Conservation (phyloP, 2,888 invertebrate genomes). For the Scrobipalpa atriplicella region DNA sequence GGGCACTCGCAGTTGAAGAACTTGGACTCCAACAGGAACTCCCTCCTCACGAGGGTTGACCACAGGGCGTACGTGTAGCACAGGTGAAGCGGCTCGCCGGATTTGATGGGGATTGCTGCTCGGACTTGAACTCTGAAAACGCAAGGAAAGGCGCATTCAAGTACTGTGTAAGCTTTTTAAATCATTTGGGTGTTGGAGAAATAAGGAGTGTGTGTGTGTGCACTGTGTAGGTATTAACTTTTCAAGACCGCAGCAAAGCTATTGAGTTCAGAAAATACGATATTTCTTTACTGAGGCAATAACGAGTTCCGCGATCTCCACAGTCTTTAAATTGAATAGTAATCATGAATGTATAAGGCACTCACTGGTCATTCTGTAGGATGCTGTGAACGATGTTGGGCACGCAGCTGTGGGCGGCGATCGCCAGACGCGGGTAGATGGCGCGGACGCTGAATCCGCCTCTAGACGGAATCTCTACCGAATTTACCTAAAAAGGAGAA, state of each 20-base stretch:
- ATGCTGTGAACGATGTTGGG: constrained; percentile 92
- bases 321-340: no score
- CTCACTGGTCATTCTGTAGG: constrained; percentile 69
- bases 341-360: no score
- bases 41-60: constrained; percentile 87
- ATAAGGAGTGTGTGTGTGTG: no score
- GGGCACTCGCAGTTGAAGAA: constrained; percentile 90
- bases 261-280: no score
- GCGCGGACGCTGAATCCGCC: constrained; percentile 88
- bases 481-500: constrained; percentile 80
- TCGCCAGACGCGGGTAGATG: constrained; percentile 88
- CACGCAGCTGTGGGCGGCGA: constrained; percentile 92
- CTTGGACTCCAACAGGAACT: constrained; percentile 88
- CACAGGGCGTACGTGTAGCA: constrained; percentile 90
- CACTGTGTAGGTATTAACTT: no score
- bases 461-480: constrained; percentile 88
- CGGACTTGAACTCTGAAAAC: constrained; percentile 85
- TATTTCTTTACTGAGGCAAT: no score
- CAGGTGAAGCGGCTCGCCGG: constrained; percentile 85
- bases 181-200: no score
- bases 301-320: no score
- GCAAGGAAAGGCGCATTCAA: no score
- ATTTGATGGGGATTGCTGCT: constrained; percentile 85
- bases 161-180: no score
- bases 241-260: no score